A percentile compares a stretch with the other conserved stretches of the same genome.
These are phyloP conservation scores for Phengaris arion DNA, from an alignment of 2,888 invertebrate genomes.

Conservation along the genomic window DNA sequence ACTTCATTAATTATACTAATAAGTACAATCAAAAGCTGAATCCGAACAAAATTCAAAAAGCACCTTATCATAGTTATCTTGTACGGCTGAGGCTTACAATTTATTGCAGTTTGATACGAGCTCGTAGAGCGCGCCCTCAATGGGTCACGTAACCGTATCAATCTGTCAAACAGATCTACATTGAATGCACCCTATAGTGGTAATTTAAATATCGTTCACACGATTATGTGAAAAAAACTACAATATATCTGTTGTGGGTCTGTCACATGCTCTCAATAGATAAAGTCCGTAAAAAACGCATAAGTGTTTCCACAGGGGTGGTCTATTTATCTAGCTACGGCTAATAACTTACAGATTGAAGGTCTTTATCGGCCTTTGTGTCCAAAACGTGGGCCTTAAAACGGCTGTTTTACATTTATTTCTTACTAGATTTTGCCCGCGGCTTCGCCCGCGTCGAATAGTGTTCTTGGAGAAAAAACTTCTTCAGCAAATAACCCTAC, in stretches of 20 bases:
- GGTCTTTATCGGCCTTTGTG: not conserved
- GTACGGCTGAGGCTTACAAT: not conserved
- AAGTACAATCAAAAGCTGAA: not conserved
- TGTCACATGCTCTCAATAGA: constrained; percentile 20
- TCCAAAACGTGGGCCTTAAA: not conserved
- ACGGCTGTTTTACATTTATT: too few species aligned
- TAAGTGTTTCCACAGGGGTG: constrained; percentile 21
- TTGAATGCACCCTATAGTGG: not conserved
- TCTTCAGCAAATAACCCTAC: too few species aligned
- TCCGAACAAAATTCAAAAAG: not conserved
- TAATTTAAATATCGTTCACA: constrained; percentile 18
- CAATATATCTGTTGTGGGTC: constrained; percentile 37
- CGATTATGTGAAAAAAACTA: constrained; percentile 28
- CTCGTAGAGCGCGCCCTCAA: not conserved
- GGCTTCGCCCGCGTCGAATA: too few species aligned
- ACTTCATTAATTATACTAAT: too few species aligned
- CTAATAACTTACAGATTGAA: constrained; percentile 15
- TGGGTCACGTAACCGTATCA: constrained; percentile 13
- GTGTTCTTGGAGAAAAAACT: too few species aligned
- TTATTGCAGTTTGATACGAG: not conserved
- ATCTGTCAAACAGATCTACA: constrained; percentile 12
- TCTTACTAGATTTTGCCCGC: too few species aligned
- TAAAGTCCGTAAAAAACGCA: constrained; percentile 4
- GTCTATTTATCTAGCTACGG: constrained; percentile 12
- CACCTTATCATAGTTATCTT: not conserved